A percentile compares a stretch with the other conserved stretches of the same genome.
These are phyloP conservation scores for Scylla paramamosain DNA, from an alignment of 1,140 invertebrate genomes.

Conservation along the genomic window DNA sequence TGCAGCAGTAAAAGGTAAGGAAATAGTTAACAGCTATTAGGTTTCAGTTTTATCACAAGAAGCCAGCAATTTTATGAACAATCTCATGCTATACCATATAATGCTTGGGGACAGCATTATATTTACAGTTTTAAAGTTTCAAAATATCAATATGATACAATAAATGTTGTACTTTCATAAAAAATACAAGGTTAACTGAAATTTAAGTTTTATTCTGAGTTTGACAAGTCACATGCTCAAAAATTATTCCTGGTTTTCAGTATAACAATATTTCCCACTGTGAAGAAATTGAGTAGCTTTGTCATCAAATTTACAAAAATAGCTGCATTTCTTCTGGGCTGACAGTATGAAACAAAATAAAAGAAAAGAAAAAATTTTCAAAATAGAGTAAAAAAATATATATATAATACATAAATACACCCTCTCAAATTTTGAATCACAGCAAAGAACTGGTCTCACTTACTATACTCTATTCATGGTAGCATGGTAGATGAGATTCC, in stretches of 20 bases:
- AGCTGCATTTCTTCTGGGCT: too few species aligned
- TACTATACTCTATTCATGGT: too few species aligned
- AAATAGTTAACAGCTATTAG: neutral
- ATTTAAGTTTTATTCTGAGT: neutral
- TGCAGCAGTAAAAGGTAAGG: neutral
- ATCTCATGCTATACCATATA: neutral
- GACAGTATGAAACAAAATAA: too few species aligned
- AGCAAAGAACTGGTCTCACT: too few species aligned
- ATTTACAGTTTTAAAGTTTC: neutral
- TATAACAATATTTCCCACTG: neutral
- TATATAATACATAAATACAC: neutral
- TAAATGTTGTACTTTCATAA: slow-evolving; percentile 21
- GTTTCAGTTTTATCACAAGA: neutral
- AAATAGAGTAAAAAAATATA: neutral
- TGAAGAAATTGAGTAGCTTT: neutral
- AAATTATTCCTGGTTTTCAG: neutral
- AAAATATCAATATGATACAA: neutral
- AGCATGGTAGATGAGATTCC: too few species aligned
- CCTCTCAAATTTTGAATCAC: too few species aligned
- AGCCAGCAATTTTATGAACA: slow-evolving; percentile 7
- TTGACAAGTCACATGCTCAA: neutral
- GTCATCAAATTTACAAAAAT: too few species aligned
- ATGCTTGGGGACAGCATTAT: neutral
- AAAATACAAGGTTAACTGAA: neutral
- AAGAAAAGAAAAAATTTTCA: neutral